phyloP scores from a whole-genome alignment of 2,797 vertebrate species.

The Pristis pectinata region DNA sequence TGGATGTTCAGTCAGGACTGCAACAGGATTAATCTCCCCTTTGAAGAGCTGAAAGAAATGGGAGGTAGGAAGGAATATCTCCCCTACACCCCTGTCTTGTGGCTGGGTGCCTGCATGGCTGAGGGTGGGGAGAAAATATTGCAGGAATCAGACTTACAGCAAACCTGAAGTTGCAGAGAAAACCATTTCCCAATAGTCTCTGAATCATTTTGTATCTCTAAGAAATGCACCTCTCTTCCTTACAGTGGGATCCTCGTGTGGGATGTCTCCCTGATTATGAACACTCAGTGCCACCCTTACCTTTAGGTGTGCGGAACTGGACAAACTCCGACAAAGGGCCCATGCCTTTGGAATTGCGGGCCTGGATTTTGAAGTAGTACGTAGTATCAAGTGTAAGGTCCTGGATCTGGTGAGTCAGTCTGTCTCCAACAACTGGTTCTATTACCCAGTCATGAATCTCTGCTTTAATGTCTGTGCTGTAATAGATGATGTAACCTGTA shows the following conservation, averaged over 20 bases:
- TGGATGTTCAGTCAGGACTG: background rate
- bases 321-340: slow-evolving; percentile 95
- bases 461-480: slow-evolving; percentile 90
- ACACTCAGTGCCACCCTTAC: slow-evolving; percentile 52
- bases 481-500: slow-evolving; percentile 96
- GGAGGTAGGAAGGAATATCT: background rate
- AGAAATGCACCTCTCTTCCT: background rate
- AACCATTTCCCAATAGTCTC: background rate
- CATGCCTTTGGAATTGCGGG: slow-evolving; percentile 97
- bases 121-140: background rate
- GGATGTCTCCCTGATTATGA: background rate
- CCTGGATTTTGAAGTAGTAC: slow-evolving; percentile 98
- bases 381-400: slow-evolving; percentile 91
- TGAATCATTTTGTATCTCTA: background rate
- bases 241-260: background rate
- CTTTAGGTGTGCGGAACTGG: slow-evolving; percentile 93
- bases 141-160: background rate
- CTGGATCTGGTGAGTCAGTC: slow-evolving; percentile 95
- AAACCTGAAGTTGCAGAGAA: background rate
- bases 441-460: slow-evolving; percentile 98
- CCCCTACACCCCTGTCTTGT: too few species aligned
- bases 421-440: slow-evolving; percentile 91
- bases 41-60: background rate
- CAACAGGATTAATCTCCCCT: background rate
- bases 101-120: background rate